Evolutionary conservation across 2,113 vertebrate genomes (phyloP).

Genomic region (Geococcyx californianus): DNA sequence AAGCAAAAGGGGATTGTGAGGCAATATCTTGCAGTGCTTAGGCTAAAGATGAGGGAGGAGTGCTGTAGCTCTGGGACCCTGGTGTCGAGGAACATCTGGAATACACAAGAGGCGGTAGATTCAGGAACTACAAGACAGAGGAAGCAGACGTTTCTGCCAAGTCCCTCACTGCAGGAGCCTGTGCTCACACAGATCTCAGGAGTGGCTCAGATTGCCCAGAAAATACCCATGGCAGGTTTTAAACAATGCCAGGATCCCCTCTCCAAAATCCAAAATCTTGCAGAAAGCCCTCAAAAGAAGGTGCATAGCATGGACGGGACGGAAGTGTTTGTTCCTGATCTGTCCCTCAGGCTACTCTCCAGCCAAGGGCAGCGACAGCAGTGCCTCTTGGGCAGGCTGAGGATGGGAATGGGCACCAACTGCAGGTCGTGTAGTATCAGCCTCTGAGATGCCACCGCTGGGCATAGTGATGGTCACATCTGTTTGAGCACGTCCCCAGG

Average conservation of each 20-base stretch:
- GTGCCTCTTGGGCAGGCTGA: neutral
- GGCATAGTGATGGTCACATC: neutral
- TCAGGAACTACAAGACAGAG: neutral
- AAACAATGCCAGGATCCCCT: neutral
- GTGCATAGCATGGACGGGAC: neutral
- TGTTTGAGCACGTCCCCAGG: neutral
- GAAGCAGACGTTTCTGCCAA: neutral
- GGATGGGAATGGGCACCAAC: neutral
- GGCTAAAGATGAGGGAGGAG: neutral
- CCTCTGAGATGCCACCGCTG: neutral
- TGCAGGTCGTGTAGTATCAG: neutral
- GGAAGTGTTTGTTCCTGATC: neutral
- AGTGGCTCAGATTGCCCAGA: neutral
- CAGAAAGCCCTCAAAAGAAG: neutral
- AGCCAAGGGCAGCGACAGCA: neutral
- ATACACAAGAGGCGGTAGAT: neutral
- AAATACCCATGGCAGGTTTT: neutral
- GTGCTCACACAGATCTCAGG: neutral
- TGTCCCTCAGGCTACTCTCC: neutral
- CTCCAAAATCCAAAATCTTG: neutral
- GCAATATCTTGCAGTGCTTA: neutral
- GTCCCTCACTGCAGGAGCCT: neutral
- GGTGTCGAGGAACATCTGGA: neutral
- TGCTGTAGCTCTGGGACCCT: neutral
- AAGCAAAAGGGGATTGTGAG: neutral